Evolutionary conservation across 92 coral and sea anemone species (phyloP), one percentile per base, ranked within the genome.

Genomic region (Desmophyllum pertusum): DNA sequence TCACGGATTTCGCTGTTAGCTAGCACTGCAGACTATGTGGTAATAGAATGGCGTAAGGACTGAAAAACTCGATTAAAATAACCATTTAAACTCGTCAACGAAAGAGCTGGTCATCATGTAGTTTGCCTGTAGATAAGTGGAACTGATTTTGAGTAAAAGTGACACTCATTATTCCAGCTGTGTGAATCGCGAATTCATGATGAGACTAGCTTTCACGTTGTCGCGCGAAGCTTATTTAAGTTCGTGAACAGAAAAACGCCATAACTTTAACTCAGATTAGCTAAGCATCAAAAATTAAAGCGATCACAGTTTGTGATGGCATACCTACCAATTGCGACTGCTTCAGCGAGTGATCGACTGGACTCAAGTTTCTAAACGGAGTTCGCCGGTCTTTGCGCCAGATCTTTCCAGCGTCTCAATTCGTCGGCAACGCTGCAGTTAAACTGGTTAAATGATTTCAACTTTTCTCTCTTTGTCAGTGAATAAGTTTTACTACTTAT

Each of bases 401-500:
- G 15, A 50, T 3, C 55, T 5, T 50, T 21, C 18, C 18, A 50
- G 2, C 18, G 45, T 67, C 41, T 13, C 4, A 23, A 7, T 18
- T n/a, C 42, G 73, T 67, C 73, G 29, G 42, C 42, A 67, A n/a
- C 25, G 13, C 27, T 65, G 70, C 33, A n/a, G 40, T 65, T 19
- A 33, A 37, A 67, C 73, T 67, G 73, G 73, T 67, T 67, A 37
- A 33, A 15, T 67, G 21, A 35, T 36, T 66, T 67, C 45, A 36
- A 18, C 0, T 67, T 67, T 67, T 67, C 25, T 18, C 27, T 67
- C 25, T 18, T 19, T 67, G 10, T 31, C 71, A 66, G 7, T 67
- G 25, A 67, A 67, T 67, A 27, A 27, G 73, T 19, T 67, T 37
- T 67, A 67, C 73, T 43, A 67, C 73, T 36, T 67, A 67, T 36